These are phyloP conservation scores for Hirtodrosophila trivittata DNA, from an alignment of 2,888 invertebrate genomes.

Conservation along the genomic window DNA sequence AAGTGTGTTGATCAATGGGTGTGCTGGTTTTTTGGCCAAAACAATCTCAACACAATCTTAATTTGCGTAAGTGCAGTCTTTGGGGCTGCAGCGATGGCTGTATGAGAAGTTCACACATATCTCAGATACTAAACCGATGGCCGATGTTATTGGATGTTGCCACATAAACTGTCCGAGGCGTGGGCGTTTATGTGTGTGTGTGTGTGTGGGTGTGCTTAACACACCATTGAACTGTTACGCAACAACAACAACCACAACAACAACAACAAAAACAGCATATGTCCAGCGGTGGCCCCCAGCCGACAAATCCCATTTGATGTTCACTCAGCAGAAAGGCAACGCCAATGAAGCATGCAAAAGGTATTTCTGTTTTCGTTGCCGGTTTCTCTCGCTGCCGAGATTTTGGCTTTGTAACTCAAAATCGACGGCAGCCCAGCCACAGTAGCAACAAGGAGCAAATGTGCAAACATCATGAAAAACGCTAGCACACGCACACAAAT, in stretches of 20 bases:
- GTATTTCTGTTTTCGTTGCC: conserved; percentile 70
- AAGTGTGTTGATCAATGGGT: neutral
- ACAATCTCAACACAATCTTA: conserved; percentile 61
- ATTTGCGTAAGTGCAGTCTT: conserved; percentile 70
- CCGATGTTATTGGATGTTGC: conserved; percentile 59
- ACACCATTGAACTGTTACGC: conserved; percentile 74
- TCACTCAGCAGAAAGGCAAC: conserved; percentile 78
- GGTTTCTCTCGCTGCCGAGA: conserved; percentile 52
- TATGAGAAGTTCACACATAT: conserved; percentile 48
- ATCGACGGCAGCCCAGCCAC: conserved; percentile 55
- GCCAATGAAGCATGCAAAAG: conserved; percentile 80
- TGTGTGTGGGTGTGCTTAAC: conserved; percentile 62
- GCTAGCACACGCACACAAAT: conserved; percentile 20
- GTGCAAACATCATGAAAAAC: conserved; percentile 77
- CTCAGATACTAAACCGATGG: conserved; percentile 56
- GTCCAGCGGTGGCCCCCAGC: conserved; percentile 54
- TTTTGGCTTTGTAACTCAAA: conserved; percentile 78
- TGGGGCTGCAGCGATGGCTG: conserved; percentile 41
- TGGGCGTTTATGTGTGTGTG: conserved; percentile 12
- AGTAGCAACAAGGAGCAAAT: conserved; percentile 59
- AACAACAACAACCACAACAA: conserved; percentile 52
- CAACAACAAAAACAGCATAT: conserved; percentile 35
- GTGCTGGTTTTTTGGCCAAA: neutral
- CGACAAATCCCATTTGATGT: conserved; percentile 78
- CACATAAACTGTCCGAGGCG: conserved; percentile 47